Evolutionary conservation across 2,888 invertebrate species (phyloP).

Genomic region (Brachypalpus laphriformis): DNA sequence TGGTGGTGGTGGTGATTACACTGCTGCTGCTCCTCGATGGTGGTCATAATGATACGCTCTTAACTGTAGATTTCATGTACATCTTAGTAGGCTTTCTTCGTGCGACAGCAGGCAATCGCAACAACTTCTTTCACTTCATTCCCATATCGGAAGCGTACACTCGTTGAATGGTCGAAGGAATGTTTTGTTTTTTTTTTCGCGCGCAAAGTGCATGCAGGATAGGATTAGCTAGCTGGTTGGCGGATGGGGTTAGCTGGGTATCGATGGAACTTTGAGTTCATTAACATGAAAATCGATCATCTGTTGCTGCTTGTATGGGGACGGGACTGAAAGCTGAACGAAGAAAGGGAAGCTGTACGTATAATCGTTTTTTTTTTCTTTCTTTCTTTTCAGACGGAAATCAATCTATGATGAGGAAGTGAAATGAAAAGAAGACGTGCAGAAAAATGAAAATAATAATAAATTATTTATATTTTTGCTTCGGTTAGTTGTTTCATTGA

Average conservation of each 20-base stretch:
- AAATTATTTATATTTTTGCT: conserved; percentile 14
- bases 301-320: conserved; percentile 39
- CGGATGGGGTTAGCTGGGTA: conserved; percentile 8
- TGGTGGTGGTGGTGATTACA: conserved; percentile 56
- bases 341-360: conserved; percentile 36
- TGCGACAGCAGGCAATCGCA: conserved; percentile 6
- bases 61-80: conserved; percentile 66
- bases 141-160: conserved; percentile 69
- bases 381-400: conserved; percentile 58
- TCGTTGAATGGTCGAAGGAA: conserved; percentile 54
- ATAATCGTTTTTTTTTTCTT: not conserved
- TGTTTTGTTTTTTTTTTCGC: not conserved
- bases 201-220: conserved; percentile 5
- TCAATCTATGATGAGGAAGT: conserved; percentile 69
- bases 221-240: conserved; percentile 43
- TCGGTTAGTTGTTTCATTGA: not conserved
- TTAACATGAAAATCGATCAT: conserved; percentile 71
- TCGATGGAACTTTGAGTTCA: conserved; percentile 63
- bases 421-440: conserved; percentile 27
- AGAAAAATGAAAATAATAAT: conserved; percentile 42
- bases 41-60: conserved; percentile 69
- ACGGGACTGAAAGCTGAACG: not conserved
- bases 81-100: conserved; percentile 60
- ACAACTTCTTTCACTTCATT: conserved; percentile 70
- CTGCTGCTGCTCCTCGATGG: conserved; percentile 31